Base-by-base conservation (phyloP, 2,888 invertebrate species). In the Volucella zonaria region DNA sequence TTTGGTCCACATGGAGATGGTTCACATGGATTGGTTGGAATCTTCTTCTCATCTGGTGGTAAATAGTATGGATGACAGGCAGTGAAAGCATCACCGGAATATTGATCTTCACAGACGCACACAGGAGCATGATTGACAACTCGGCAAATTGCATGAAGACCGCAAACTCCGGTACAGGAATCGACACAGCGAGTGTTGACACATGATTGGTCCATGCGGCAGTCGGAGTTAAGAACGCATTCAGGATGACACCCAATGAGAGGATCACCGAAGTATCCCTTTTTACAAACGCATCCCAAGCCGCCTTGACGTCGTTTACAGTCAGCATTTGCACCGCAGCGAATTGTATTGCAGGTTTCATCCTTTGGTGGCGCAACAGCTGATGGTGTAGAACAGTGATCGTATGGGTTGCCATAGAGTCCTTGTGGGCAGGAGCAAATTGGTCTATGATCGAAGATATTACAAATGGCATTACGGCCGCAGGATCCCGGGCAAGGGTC, bases 1-100 rank as follows among this genome's bases (percentile, higher is more conserved):
- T 95, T 95, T 4, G 96, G 94, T 43, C 96, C 96, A 89, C 97
- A 97, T 0, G 96, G 96, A 15, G 96, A 95, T 66, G 96, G 96
- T 89, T 96, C 95, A 90, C 96, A 96, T 11, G 95, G 95, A 89
- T 96, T 95, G 74, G 92, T 89, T 12, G 93, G 91, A 2, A 68
- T 92, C 90, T 70, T 86, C 43, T 89, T 88, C 43, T 87, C 87
- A 23, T 88, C 87, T 73, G 93, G 91, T 70, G 93, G 93, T 18
- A 92, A 80, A 56, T 90, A 89, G 74, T 91, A 90, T n/a, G 93
- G 93, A 89, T 94, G 94, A 89, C 96, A 96, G 87, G 94, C 93
- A 38, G 95, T 93, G 88, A 96, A 95, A 10, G 96, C 95, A 92
- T 97, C 95, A 58, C 96, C 96, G 12, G 94, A 93, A 88, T 93